These are phyloP conservation scores for Limnephilus auricula DNA, from an alignment of 2,888 invertebrate species.

Conservation along the genomic window DNA sequence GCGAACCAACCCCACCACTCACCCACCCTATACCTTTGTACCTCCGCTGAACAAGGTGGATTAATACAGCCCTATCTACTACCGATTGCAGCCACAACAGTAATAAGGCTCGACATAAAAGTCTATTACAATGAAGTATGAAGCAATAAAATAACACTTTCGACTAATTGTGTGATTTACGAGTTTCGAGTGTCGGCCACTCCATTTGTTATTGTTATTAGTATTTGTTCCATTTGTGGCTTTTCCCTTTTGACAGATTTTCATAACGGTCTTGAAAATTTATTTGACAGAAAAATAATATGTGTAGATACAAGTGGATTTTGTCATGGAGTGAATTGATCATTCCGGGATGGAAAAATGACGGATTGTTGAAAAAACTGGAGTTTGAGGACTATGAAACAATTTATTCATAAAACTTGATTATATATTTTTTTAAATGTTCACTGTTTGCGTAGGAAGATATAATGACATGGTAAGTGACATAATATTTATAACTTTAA, in stretches of 20 bases:
- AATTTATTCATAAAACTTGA: background rate
- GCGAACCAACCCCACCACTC: background rate
- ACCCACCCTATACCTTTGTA: background rate
- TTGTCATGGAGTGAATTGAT: background rate
- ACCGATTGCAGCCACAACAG: background rate
- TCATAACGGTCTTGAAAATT: background rate
- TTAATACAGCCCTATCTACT: background rate
- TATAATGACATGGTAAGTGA: no score
- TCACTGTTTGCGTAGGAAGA: no score
- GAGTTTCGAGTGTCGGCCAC: background rate
- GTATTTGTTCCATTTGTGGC: background rate
- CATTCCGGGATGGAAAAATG: background rate
- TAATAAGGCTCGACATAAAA: slow-evolving; percentile 7
- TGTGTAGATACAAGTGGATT: background rate
- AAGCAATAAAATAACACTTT: slow-evolving; percentile 17
- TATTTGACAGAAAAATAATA: background rate
- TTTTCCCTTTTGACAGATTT: background rate
- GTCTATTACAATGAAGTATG: slow-evolving; percentile 26
- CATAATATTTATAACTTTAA: no score
- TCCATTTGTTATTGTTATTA: background rate
- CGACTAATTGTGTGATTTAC: background rate
- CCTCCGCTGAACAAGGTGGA: background rate
- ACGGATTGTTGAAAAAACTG: background rate
- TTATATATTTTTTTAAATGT: no score
- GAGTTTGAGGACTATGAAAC: background rate